Conservation (phyloP, 2,888 invertebrate genomes). For the Heliconius cydno region DNA sequence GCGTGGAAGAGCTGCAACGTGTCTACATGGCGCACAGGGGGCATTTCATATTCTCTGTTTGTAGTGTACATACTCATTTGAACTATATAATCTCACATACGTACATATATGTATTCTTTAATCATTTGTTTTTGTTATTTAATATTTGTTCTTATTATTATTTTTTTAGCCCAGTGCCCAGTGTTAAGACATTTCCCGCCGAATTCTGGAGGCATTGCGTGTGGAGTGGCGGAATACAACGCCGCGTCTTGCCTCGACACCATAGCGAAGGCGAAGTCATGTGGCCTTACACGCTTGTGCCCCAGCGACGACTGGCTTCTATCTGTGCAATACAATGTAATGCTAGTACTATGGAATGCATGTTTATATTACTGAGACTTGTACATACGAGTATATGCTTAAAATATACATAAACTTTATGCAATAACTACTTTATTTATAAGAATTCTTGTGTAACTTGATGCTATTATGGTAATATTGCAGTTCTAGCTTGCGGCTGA, state of each 20-base stretch:
- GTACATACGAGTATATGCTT: not conserved
- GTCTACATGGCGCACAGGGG: not conserved
- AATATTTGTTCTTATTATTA: no score
- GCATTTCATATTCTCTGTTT: constrained; percentile 11
- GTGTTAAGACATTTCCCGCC: no score
- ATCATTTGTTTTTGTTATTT: no score
- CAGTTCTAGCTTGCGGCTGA: constrained; percentile 6
- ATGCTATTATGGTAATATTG: constrained; percentile 26
- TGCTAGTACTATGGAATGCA: not conserved
- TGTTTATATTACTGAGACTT: not conserved
- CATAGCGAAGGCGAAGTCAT: no score
- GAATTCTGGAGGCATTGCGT: no score
- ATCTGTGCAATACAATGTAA: not conserved
- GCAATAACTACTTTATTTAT: constrained; percentile 7
- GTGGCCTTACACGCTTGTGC: no score
- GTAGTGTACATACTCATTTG: not conserved
- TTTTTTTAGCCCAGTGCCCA: no score
- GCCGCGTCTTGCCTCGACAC: no score
- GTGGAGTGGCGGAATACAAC: no score
- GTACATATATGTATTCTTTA: no score
- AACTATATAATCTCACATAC: not conserved
- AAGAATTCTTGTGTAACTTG: constrained; percentile 11
- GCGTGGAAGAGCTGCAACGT: constrained; percentile 26
- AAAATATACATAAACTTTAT: constrained; percentile 3
- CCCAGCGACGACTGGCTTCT: no score